These are phyloP conservation scores for Phycodurus eques DNA, from an alignment of 2,113 vertebrate species.

Conservation along the genomic window DNA sequence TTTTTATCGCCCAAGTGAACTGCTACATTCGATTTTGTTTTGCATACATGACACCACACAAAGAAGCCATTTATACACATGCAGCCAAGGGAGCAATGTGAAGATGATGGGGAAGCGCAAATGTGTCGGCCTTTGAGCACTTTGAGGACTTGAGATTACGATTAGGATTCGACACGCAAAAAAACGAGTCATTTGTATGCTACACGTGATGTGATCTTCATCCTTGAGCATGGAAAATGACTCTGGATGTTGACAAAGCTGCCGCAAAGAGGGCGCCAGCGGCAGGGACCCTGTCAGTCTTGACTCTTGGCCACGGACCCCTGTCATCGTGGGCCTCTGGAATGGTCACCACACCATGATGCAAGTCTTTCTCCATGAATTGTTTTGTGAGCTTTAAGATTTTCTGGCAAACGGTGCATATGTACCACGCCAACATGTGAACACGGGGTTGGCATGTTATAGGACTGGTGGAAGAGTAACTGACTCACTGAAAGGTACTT, in stretches of 20 bases:
- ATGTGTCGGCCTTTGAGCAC: background rate
- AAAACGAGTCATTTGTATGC: background rate
- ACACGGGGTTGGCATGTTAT: background rate
- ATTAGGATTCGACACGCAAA: background rate
- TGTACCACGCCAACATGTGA: background rate
- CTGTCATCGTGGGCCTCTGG: background rate
- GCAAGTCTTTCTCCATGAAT: no score
- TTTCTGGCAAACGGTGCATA: background rate
- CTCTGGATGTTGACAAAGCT: background rate
- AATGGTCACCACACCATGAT: background rate
- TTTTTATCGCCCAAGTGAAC: background rate
- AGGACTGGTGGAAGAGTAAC: background rate
- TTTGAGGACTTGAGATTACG: background rate
- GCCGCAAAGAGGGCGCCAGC: no score
- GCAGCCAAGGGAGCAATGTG: background rate
- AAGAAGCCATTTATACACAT: background rate
- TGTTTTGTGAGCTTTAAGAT: background rate
- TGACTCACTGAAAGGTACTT: background rate
- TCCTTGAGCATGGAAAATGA: background rate
- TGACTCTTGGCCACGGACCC: background rate
- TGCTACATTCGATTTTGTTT: background rate
- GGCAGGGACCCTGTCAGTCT: background rate
- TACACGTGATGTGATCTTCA: background rate
- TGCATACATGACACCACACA: background rate
- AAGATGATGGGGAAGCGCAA: background rate